Base-by-base conservation (phyloP, 2,797 vertebrate genomes). In the Macroramphosus scolopax region DNA sequence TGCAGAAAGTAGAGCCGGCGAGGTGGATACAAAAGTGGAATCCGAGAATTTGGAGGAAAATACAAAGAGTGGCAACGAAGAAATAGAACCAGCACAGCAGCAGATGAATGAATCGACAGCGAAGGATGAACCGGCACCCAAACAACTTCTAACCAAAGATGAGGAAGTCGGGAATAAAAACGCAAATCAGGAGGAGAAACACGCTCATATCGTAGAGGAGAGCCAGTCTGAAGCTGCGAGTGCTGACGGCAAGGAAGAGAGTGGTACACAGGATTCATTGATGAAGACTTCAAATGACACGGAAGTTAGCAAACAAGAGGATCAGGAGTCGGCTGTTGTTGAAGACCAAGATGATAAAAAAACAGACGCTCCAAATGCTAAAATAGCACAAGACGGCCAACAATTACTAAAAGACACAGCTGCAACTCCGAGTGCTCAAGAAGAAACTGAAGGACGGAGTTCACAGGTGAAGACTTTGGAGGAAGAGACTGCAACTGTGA, bases 31-130 rank as follows among this genome's bases (percentile, higher is more conserved):
- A 40, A 50, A 64, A 17, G 25, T 52, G 28, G 28, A 46, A 42
- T 3, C 13, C 44, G 13, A 33, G 36, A 39, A 33, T 26, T 24
- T 34, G 16, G 54, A 61, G 53, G 67, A 66, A 44, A 37, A 51
- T 31, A n/a, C 34, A 31, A 31, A 47, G 12, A 46, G 8, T 17
- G 11, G 11, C 4, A 0, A 9, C 1, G 11, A 22, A 37, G 45
- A 40, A 52, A 45, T 16, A 31, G 20, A 46, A 2, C 33, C 3
- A 45, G 12, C 5, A 5, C 35, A 58, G 38, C 25, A 58, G 33
- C 43, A 34, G 18, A 42, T 17, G 5, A 53, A 57, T 5, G 7
- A 16, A 22, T 31, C 35, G 11, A 18, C 30, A 13, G 25, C 4
- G 4, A 47, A 48, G 39, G 28, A 17, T 38, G 15, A 75, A 22